These are phyloP conservation scores for Calliphora vomitoria DNA, from an alignment of 2,888 invertebrate species.

Conservation along the genomic window DNA sequence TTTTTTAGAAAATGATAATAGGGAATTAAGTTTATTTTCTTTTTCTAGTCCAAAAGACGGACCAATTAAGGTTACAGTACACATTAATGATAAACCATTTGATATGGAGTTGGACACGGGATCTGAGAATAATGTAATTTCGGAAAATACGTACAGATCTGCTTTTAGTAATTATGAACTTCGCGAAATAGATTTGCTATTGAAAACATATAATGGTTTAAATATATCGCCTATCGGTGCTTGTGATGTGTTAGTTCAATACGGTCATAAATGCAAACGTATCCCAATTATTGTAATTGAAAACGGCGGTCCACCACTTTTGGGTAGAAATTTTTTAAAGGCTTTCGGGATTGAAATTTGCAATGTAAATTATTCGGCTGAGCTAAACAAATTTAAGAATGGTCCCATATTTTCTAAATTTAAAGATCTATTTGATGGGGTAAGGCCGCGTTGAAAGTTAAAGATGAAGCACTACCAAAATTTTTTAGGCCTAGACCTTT, in stretches of 20 bases:
- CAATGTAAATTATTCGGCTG: conserved; percentile 56
- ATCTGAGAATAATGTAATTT: conserved; percentile 64
- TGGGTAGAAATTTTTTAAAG: conserved; percentile 68
- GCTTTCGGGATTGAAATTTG: conserved; percentile 51
- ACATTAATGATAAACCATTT: conserved; percentile 58
- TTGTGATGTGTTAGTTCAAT: conserved; percentile 54
- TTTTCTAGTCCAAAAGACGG: conserved; percentile 42
- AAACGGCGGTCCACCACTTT: conserved; percentile 69
- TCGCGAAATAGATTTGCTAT: conserved; percentile 30
- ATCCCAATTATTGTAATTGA: conserved; percentile 61
- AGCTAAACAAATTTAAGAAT: not conserved
- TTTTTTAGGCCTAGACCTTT: conserved; percentile 65
- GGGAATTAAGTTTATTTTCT: conserved; percentile 59
- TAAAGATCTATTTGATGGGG: conserved; percentile 61
- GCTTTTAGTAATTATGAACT: conserved; percentile 41
- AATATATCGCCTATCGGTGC: conserved; percentile 56
- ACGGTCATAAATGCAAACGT: conserved; percentile 33
- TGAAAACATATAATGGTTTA: conserved; percentile 65
- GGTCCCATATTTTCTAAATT: conserved; percentile 4
- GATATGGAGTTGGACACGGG: conserved; percentile 72
- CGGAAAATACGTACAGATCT: conserved; percentile 50
- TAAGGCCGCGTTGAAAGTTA: conserved; percentile 62
- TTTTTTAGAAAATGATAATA: conserved; percentile 33
- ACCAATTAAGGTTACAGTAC: conserved; percentile 55
- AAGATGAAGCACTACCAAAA: conserved; percentile 60